phyloP scores from a whole-genome alignment of 2,888 invertebrate genomes.

The Elmis aenea region DNA sequence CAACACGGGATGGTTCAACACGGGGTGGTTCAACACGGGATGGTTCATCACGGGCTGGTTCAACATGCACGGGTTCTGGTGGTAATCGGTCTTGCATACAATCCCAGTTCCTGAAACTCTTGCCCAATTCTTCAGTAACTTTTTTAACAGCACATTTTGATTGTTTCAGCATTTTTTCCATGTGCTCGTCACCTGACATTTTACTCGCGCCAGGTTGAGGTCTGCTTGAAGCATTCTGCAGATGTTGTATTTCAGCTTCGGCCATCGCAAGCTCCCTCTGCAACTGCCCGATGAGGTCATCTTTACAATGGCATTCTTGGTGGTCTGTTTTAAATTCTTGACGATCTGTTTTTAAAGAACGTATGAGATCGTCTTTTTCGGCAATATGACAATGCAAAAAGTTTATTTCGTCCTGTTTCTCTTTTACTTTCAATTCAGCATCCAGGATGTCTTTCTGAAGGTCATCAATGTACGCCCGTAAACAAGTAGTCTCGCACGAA shows the following conservation, averaged over 20 bases:
- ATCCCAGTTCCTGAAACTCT: constrained; percentile 33
- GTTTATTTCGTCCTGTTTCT: constrained; percentile 12
- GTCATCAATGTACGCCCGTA: constrained; percentile 30
- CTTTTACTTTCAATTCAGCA: neutral
- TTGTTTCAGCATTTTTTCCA: constrained; percentile 35
- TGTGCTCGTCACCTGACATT: constrained; percentile 32
- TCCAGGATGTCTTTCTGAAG: constrained; percentile 4
- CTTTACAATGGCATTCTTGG: neutral
- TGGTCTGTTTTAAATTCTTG: neutral
- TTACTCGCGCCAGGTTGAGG: constrained; percentile 1
- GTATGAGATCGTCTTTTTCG: constrained; percentile 16
- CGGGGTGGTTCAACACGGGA: neutral
- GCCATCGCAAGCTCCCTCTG: constrained; percentile 11
- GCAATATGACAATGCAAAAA: constrained; percentile 7
- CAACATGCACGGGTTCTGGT: neutral
- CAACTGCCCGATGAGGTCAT: constrained; percentile 3
- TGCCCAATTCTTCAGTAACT: constrained; percentile 35
- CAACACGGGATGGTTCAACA: neutral
- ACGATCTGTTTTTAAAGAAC: constrained; percentile 2
- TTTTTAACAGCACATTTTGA: constrained; percentile 37
- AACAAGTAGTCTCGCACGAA: constrained; percentile 32
- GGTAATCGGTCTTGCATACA: neutral
- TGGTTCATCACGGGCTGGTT: neutral
- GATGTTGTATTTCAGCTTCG: constrained; percentile 26
- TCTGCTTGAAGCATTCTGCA: constrained; percentile 12